These are phyloP conservation scores for Archocentrus centrarchus DNA, from an alignment of 2,113 vertebrate species.

Conservation along the genomic window DNA sequence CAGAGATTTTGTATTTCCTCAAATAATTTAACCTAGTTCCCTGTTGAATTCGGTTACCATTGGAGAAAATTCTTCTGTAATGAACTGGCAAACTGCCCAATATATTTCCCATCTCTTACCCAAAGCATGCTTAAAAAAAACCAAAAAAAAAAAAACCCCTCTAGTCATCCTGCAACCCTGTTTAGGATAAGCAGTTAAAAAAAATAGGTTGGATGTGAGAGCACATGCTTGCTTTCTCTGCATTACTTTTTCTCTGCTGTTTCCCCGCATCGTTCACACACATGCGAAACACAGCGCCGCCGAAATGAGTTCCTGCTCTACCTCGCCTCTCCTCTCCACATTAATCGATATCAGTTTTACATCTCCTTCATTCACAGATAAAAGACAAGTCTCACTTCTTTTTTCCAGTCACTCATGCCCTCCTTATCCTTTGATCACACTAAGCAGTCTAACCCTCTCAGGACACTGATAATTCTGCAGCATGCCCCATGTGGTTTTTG, in stretches of 20 bases:
- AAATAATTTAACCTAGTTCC: background rate
- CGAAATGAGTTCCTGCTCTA: slow-evolving; percentile 36
- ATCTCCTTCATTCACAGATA: slow-evolving; percentile 68
- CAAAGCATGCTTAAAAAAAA: slow-evolving; percentile 23
- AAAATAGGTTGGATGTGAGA: slow-evolving; percentile 49
- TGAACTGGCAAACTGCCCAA: slow-evolving; percentile 6
- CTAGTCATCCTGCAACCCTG: slow-evolving; percentile 25
- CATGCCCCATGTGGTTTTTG: slow-evolving; percentile 38
- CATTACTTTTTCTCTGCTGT: slow-evolving; percentile 42
- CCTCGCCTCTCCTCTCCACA: slow-evolving; percentile 34
- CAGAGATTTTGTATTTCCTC: background rate
- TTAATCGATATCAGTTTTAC: slow-evolving; percentile 75
- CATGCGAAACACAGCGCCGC: slow-evolving; percentile 34
- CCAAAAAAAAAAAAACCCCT: background rate
- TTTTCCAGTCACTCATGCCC: slow-evolving; percentile 32
- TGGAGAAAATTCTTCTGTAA: slow-evolving; percentile 14
- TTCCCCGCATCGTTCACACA: slow-evolving; percentile 48
- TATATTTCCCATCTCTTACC: slow-evolving; percentile 17
- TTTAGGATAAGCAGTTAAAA: slow-evolving; percentile 33
- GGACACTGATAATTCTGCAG: slow-evolving; percentile 64
- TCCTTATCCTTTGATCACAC: slow-evolving; percentile 69
- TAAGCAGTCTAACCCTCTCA: slow-evolving; percentile 48
- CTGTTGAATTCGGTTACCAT: slow-evolving; percentile 8
- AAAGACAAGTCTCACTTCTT: slow-evolving; percentile 61
- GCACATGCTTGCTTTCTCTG: slow-evolving; percentile 40